phyloP scores from a whole-genome alignment of 2,797 vertebrate genomes.

The Apogon talboti region DNA sequence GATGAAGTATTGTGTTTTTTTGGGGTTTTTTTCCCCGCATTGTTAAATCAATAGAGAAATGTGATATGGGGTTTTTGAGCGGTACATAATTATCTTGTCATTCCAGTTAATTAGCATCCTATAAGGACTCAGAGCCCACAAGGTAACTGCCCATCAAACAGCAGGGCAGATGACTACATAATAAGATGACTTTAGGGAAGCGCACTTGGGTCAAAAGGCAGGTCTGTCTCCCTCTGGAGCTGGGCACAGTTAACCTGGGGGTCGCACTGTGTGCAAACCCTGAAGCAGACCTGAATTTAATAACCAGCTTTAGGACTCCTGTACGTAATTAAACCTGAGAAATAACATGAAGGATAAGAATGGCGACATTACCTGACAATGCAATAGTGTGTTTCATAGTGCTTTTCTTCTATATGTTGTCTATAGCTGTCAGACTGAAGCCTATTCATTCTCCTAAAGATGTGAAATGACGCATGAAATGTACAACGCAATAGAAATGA shows the following conservation, averaged over 20 bases:
- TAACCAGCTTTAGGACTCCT: neutral
- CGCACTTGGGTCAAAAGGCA: conserved; percentile 49
- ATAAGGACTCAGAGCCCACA: conserved; percentile 52
- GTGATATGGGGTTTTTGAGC: conserved; percentile 50
- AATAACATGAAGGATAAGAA: too few relatives aligned
- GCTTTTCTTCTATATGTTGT: too few relatives aligned
- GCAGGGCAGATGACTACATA: conserved; percentile 56
- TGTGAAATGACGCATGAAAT: neutral
- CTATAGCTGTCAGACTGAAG: too few relatives aligned
- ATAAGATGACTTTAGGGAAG: conserved; percentile 54
- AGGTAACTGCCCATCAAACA: conserved; percentile 66
- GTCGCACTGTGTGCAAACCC: conserved; percentile 25
- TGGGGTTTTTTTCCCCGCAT: conserved; percentile 21
- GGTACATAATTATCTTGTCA: conserved; percentile 67
- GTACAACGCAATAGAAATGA: neutral
- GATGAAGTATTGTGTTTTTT: conserved; percentile 43
- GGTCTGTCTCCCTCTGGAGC: conserved; percentile 31
- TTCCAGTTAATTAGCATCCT: conserved; percentile 66
- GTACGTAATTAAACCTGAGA: neutral
- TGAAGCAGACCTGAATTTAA: conserved; percentile 27
- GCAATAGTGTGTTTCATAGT: too few relatives aligned
- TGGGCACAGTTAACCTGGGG: conserved; percentile 13
- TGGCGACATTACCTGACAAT: too few relatives aligned
- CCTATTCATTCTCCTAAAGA: too few relatives aligned
- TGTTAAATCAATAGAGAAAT: conserved; percentile 60